These are phyloP conservation scores for Nomada hirtipes DNA, from an alignment of 2,888 invertebrate species.

Conservation along the genomic window DNA sequence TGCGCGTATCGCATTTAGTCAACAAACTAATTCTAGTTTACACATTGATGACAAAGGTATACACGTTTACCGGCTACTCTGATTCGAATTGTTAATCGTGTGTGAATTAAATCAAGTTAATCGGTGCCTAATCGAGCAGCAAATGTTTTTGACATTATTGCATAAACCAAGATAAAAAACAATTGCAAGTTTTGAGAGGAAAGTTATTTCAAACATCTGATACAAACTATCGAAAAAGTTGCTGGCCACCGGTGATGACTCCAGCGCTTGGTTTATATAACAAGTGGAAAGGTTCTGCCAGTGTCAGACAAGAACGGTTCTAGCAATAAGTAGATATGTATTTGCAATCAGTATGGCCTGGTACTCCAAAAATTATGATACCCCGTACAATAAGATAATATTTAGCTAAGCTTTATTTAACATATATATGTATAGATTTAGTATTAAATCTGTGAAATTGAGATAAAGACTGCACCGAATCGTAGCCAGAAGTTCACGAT, in stretches of 20 bases:
- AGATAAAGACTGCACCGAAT: no score
- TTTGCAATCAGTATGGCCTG: no score
- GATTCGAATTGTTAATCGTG: not conserved
- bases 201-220: not conserved
- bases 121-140: not conserved
- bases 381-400: no score
- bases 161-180: not conserved
- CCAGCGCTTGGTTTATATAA: not conserved
- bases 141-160: not conserved
- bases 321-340: not conserved
- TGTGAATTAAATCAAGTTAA: not conserved
- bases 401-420: no score
- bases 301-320: not conserved
- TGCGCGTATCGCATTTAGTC: constrained; percentile 1
- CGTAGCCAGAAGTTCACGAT: no score
- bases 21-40: not conserved
- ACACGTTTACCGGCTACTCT: not conserved
- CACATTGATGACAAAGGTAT: not conserved
- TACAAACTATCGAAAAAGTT: not conserved
- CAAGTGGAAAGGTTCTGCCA: not conserved
- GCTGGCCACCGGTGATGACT: constrained; percentile 9
- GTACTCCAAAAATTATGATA: no score
- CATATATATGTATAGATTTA: no score
- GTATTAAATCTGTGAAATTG: no score
- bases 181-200: not conserved